Conservation (phyloP, 2,888 invertebrate genomes). For the Hetaerina titia region DNA sequence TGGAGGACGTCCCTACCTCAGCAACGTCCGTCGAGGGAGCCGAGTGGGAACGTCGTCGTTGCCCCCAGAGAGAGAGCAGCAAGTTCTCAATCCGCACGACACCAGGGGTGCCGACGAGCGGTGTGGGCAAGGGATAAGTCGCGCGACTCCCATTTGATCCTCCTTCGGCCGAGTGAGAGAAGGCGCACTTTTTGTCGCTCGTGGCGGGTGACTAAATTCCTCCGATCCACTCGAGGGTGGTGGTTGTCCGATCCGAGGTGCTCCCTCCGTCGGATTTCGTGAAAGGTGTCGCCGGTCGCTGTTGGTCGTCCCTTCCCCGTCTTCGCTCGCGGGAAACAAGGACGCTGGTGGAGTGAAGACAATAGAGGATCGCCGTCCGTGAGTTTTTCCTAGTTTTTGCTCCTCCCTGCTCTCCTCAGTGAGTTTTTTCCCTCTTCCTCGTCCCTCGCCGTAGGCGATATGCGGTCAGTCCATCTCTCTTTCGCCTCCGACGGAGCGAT, state of each 20-base stretch:
- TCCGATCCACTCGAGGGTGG: background rate
- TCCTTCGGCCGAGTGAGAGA: background rate
- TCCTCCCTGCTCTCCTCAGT: background rate
- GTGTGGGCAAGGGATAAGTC: too few relatives aligned
- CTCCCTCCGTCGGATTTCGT: background rate
- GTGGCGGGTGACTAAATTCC: background rate
- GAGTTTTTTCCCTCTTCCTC: background rate
- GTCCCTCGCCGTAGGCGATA: background rate
- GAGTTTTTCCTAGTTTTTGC: background rate
- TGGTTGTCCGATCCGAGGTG: background rate
- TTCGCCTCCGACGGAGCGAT: background rate
- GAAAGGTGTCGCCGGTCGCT: background rate
- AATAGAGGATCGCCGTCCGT: background rate
- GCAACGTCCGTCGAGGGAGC: too few relatives aligned
- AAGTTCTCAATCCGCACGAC: background rate
- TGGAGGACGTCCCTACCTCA: background rate
- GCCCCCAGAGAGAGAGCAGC: background rate
- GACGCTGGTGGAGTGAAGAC: slow-evolving; percentile 19
- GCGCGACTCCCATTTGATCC: background rate
- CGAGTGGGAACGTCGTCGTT: too few relatives aligned
- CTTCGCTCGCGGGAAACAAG: background rate
- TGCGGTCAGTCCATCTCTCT: background rate
- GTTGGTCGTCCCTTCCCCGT: background rate
- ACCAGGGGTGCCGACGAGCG: too few relatives aligned
- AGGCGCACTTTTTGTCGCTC: background rate